These are phyloP conservation scores for Alosa alosa DNA, from an alignment of 2,113 vertebrate species.

Conservation along the genomic window DNA sequence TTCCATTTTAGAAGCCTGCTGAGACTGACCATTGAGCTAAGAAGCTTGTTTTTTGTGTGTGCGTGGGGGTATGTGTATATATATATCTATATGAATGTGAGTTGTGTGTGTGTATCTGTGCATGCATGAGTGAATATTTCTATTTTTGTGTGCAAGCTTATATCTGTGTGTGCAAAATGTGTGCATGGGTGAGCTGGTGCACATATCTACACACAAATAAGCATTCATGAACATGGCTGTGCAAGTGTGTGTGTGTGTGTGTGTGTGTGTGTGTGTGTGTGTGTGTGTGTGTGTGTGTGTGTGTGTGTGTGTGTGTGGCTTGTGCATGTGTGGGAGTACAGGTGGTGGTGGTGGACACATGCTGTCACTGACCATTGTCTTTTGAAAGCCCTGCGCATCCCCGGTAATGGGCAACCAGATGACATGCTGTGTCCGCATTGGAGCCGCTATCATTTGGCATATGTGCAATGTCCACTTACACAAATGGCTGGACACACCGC, in stretches of 20 bases:
- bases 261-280: conserved; percentile 1
- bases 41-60: not conserved
- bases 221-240: not conserved
- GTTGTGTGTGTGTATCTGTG: not conserved
- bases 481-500: conserved; percentile 18
- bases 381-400: conserved; percentile 14
- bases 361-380: conserved; percentile 16
- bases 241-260: conserved; percentile 17
- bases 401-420: conserved; percentile 28
- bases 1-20: conserved; percentile 16
- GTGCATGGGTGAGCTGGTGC: not conserved
- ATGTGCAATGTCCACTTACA: conserved; percentile 29
- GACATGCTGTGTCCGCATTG: conserved; percentile 34
- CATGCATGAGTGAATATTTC: not conserved
- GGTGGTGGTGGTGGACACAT: conserved; percentile 2
- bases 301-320: conserved; percentile 22
- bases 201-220: not conserved
- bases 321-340: conserved; percentile 6
- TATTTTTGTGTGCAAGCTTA: not conserved
- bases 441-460: conserved; percentile 39
- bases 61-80: not conserved
- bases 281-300: not conserved
- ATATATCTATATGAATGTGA: not conserved
- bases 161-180: not conserved
- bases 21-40: conserved; percentile 15